phyloP scores from a whole-genome alignment of 2,797 vertebrate genomes.

The Chrysolophus pictus region DNA sequence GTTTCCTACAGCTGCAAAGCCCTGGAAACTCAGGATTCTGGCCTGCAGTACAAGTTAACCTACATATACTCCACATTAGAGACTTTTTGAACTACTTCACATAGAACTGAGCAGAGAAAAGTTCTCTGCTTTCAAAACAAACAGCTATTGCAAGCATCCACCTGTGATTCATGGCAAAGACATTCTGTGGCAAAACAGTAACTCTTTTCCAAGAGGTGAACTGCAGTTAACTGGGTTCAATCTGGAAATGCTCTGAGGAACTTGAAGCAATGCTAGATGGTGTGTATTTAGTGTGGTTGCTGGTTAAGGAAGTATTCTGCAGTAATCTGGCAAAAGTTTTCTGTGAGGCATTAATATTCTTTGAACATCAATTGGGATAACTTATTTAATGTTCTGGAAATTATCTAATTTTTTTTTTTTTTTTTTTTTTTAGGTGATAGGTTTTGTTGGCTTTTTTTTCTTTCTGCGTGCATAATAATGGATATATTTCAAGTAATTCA shows the following conservation, averaged over 20 bases:
- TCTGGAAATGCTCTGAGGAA: neutral
- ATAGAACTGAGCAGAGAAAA: neutral
- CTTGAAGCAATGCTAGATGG: neutral
- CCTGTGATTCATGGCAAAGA: conserved; percentile 43
- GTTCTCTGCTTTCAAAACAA: conserved; percentile 48
- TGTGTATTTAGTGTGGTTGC: neutral
- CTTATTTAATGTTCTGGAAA: neutral
- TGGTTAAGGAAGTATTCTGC: neutral
- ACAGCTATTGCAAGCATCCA: neutral
- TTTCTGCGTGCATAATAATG: neutral
- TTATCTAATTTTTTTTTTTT: neutral
- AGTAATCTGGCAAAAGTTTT: neutral
- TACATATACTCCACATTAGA: neutral
- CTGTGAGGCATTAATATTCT: neutral
- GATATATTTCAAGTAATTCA: neutral
- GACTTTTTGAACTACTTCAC: neutral
- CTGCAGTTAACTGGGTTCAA: neutral
- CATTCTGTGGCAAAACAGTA: neutral
- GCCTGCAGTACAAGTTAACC: neutral
- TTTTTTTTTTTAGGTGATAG: neutral
- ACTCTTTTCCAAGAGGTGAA: conserved; percentile 12
- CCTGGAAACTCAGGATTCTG: neutral
- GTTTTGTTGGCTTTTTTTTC: neutral
- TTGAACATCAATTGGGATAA: neutral
- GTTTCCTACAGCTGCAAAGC: neutral